Conservation (phyloP, 37 sponge, comb jelly and placozoan genomes). For the Corticium candelabrum region DNA sequence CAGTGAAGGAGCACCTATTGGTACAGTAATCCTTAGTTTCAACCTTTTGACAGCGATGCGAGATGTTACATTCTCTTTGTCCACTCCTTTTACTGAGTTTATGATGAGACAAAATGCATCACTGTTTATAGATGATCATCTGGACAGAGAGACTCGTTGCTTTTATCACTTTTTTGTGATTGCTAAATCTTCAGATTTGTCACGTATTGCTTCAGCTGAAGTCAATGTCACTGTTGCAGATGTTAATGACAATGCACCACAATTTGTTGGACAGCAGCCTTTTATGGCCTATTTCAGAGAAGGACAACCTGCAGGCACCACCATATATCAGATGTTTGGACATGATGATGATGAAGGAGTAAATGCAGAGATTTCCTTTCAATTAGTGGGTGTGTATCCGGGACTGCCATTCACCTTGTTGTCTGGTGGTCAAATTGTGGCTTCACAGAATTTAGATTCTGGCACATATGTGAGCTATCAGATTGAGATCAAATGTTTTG, state of each 20-base stretch:
- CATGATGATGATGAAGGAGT: neutral
- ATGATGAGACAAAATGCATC: neutral
- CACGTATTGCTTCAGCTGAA: neutral
- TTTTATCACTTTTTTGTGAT: neutral
- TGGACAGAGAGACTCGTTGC: neutral
- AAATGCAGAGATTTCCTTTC: neutral
- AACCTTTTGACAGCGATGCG: neutral
- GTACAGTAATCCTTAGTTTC: neutral
- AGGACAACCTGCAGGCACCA: neutral
- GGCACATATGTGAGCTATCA: neutral
- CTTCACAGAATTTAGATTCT: neutral
- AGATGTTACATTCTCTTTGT: neutral
- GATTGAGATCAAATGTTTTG: neutral
- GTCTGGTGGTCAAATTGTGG: neutral
- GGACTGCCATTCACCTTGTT: neutral
- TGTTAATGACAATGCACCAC: neutral
- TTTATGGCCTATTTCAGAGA: neutral
- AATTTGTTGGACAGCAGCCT: neutral
- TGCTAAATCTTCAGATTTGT: neutral
- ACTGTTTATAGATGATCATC: neutral
- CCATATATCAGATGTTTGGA: neutral
- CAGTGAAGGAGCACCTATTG: neutral
- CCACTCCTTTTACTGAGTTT: neutral
- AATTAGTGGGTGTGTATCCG: neutral
- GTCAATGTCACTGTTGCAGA: neutral